Evolutionary conservation across 2,113 vertebrate genomes (phyloP), one percentile per base, ranked within the genome.

Genomic region (Sylvicapra grimmia): DNA sequence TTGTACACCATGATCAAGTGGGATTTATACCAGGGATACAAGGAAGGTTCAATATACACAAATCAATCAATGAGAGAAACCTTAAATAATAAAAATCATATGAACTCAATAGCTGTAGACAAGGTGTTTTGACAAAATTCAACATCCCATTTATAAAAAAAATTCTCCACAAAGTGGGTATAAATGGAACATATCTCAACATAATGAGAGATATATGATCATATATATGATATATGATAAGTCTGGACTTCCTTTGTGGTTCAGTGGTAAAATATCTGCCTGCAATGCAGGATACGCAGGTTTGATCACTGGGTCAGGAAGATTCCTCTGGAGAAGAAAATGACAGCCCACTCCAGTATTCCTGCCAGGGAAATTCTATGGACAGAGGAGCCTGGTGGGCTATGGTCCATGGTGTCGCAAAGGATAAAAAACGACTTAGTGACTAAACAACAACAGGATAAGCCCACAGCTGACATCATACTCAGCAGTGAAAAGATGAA

Each of bases 391-490:
- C n/a, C 68, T 72, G 5, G 68, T 40, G 36, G 68, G 68, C 68
- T 72, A 6, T 1, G 0, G 3, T 40, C 19, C n/a, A 6, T 72
- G 5, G 68, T 0, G 0, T 72, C 1, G 0, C 68, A 72, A 72
- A 72, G 10, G 11, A n/a, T 40, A 6, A 40, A 72, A 40, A 72
- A 40, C 0, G 5, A 72, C 19, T 40, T 72, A 12, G n/a, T 72
- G n/a, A 72, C 68, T 40, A 3, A 72, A 72, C 19, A 72, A 72
- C 19, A 72, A 13, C n/a, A 72, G 19, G n/a, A 14, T n/a, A 83
- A 84, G 51, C 51, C 80, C 12, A 84, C 51, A 84, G 51, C 80
- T 25, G n/a, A 36, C 80, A 54, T 83, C 51, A 36, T 84, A 54
- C 80, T 14, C 80, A 54, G 31, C 19, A 84, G 33, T 23, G 33